A percentile compares a stretch with the other conserved stretches of the same genome.
Evolutionary conservation across 2,888 invertebrate species (phyloP).

Genomic region (Amphipyra berbera): DNA sequence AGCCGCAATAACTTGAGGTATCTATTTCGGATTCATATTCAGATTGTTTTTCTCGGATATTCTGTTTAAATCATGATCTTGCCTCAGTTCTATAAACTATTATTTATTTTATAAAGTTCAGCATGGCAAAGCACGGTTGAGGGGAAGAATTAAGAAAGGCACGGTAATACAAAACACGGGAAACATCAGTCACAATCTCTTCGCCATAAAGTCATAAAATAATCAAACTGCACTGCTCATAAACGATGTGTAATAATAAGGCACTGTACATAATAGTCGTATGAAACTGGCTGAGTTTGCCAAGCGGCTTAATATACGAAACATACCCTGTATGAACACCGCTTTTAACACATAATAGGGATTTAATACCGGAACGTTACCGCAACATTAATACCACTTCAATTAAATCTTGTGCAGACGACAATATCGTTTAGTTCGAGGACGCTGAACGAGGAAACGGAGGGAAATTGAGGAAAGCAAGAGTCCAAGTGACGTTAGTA

Average conservation of each 20-base stretch:
- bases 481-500: conserved; percentile 12
- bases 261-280: conserved; percentile 26
- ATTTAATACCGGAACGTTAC: conserved; percentile 47
- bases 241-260: conserved; percentile 39
- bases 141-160: conserved; percentile 2
- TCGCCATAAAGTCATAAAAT: conserved; percentile 14
- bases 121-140: background rate
- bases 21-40: conserved; percentile 27
- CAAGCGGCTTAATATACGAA: conserved; percentile 30
- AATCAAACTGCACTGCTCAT: conserved; percentile 19
- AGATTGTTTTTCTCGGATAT: conserved; percentile 9
- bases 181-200: background rate
- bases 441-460: conserved; percentile 22
- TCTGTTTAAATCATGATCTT: conserved; percentile 7
- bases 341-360: conserved; percentile 51
- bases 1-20: conserved; percentile 18
- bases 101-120: conserved; percentile 15
- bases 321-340: conserved; percentile 21
- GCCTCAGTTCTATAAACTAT: background rate
- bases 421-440: conserved; percentile 46
- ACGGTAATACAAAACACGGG: too few species aligned
- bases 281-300: conserved; percentile 39
- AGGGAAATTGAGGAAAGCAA: conserved; percentile 30
- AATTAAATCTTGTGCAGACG: conserved; percentile 44
- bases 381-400: conserved; percentile 52